Percentiles rank a stretch among this genome's conserved stretches.
phyloP scores from a whole-genome alignment of 2,888 invertebrate species.

The Orchesella flavescens region DNA sequence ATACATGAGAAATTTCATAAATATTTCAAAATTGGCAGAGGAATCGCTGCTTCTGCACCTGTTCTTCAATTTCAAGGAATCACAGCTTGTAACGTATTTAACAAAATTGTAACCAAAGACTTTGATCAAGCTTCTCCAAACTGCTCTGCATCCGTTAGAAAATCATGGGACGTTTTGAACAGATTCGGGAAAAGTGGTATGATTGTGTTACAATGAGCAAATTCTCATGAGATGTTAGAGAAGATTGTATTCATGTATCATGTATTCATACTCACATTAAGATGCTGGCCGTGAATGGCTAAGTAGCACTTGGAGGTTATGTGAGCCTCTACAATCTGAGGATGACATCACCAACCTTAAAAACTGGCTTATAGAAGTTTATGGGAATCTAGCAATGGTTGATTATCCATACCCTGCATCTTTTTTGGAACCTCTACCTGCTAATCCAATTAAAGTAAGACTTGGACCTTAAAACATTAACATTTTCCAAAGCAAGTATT shows the following conservation, averaged over 20 bases:
- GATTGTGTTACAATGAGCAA: constrained; percentile 44
- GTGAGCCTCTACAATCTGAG: constrained; percentile 80
- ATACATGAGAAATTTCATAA: background rate
- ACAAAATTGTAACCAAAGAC: constrained; percentile 85
- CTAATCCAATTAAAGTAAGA: constrained; percentile 83
- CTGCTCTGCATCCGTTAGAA: constrained; percentile 83
- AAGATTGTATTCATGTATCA: too few relatives aligned
- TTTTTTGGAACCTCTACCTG: constrained; percentile 89
- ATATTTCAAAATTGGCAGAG: constrained; percentile 76
- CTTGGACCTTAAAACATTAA: background rate
- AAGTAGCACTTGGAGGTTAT: constrained; percentile 84
- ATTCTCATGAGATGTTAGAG: too few relatives aligned
- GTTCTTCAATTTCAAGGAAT: constrained; percentile 88
- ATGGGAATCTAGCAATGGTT: constrained; percentile 90
- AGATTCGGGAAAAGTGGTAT: constrained; percentile 77
- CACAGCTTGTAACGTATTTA: constrained; percentile 85
- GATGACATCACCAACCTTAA: constrained; percentile 79
- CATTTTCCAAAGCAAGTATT: background rate
- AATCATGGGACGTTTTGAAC: constrained; percentile 85
- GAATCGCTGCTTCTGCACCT: constrained; percentile 94
- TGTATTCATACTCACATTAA: constrained; percentile 60
- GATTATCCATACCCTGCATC: constrained; percentile 93
- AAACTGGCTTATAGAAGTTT: constrained; percentile 83
- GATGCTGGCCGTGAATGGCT: constrained; percentile 83
- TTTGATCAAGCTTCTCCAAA: constrained; percentile 78